phyloP scores from a whole-genome alignment of 2,113 vertebrate species.

The Callipepla californica region DNA sequence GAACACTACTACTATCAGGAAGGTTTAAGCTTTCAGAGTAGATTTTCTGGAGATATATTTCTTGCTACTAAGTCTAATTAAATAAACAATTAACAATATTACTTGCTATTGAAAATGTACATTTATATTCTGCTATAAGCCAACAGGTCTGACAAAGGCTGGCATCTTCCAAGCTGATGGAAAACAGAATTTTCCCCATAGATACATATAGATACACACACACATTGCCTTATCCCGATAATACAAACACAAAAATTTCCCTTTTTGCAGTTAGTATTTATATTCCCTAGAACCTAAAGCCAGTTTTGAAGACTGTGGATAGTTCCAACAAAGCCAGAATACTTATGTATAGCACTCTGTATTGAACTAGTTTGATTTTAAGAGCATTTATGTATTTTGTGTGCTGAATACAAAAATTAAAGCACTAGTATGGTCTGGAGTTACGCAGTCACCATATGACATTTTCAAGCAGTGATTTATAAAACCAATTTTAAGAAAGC shows the following conservation, averaged over 20 bases:
- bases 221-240: background rate
- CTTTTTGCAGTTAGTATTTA: background rate
- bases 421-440: background rate
- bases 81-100: background rate
- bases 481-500: background rate
- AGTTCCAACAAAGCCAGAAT: background rate
- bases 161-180: background rate
- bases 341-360: background rate
- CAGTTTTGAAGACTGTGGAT: background rate
- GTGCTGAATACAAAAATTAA: background rate
- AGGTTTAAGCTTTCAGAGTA: background rate
- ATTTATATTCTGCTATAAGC: background rate
- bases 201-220: background rate
- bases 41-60: background rate
- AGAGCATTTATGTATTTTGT: background rate
- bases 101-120: background rate
- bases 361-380: background rate
- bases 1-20: rapidly evolving
- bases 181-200: background rate
- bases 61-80: background rate
- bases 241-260: background rate
- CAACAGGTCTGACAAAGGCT: background rate
- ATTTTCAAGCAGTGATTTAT: background rate
- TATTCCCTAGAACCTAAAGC: background rate
- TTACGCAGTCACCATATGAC: background rate